These are phyloP conservation scores for Pangasius djambal DNA, from an alignment of 2,797 vertebrate genomes.

Conservation along the genomic window DNA sequence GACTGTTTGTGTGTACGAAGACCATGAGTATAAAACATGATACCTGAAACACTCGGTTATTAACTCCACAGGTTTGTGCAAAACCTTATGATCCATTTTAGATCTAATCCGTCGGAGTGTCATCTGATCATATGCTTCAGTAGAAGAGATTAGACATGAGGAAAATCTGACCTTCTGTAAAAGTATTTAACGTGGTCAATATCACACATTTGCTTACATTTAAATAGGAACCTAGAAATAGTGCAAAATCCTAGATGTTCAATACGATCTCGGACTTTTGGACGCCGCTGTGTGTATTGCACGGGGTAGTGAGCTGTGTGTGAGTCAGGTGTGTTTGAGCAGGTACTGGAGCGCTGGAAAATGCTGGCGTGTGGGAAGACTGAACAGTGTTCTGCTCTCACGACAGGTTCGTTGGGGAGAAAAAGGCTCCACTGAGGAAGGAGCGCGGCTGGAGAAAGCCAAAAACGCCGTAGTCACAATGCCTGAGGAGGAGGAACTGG, in stretches of 20 bases:
- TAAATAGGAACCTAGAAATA: not conserved
- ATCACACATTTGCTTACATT: not conserved
- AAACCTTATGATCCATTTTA: not conserved
- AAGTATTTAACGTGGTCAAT: not conserved
- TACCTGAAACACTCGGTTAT: not conserved
- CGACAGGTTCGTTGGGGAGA: conserved; percentile 93
- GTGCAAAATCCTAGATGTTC: no score
- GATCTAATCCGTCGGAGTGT: not conserved
- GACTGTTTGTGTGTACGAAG: not conserved
- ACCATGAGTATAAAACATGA: not conserved
- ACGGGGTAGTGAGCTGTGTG: not conserved
- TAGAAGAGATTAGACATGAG: not conserved
- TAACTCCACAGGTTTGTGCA: not conserved
- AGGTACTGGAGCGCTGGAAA: not conserved
- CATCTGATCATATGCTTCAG: not conserved
- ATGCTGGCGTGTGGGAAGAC: not conserved
- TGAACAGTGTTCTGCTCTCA: not conserved
- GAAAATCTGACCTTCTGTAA: not conserved
- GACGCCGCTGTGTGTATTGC: not conserved
- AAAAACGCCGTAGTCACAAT: conserved; percentile 93
- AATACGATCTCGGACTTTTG: no score
- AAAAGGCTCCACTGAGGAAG: conserved; percentile 97
- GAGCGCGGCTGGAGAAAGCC: conserved; percentile 90
- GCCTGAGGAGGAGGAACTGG: conserved; percentile 85
- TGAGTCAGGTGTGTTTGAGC: no score